Evolutionary conservation across 2,797 vertebrate genomes (phyloP).

Genomic region (Chloroceryle inda): DNA sequence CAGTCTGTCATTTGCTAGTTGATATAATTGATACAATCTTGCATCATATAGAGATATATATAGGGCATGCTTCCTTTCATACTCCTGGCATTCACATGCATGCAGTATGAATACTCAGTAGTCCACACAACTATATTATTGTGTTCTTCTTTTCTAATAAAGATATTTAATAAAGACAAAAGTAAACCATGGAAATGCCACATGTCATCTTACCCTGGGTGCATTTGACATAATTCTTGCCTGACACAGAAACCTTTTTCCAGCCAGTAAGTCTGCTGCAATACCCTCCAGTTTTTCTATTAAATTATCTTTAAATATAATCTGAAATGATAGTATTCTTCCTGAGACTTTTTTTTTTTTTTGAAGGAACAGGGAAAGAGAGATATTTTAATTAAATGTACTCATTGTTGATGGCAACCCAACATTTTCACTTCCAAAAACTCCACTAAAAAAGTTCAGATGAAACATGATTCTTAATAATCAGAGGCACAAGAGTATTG

Average conservation of each 20-base stretch:
- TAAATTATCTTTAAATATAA: slow-evolving; percentile 9
- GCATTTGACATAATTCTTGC: not conserved
- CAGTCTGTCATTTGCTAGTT: not conserved
- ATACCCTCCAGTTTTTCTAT: not conserved
- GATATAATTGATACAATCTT: not conserved
- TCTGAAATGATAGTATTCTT: not conserved
- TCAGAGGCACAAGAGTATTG: slow-evolving; percentile 34
- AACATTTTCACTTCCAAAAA: slow-evolving; percentile 6
- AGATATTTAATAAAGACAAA: not conserved
- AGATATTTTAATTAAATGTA: slow-evolving; percentile 51
- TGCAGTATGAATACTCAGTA: not conserved
- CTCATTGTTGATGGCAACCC: not conserved
- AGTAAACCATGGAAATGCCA: not conserved
- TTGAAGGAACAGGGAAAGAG: not conserved
- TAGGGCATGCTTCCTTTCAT: not conserved
- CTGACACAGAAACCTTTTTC: not conserved
- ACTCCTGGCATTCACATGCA: not conserved
- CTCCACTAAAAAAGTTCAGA: slow-evolving; percentile 38
- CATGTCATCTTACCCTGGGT: not conserved
- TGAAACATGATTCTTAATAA: slow-evolving; percentile 74
- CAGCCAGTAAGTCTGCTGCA: not conserved
- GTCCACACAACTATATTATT: not conserved
- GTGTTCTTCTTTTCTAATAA: not conserved
- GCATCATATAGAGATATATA: too few relatives aligned
- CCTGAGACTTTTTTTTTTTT: not conserved